These are phyloP conservation scores for Brachionus asplanchnoidis DNA, from an alignment of 1,140 invertebrate species.

Conservation along the genomic window DNA sequence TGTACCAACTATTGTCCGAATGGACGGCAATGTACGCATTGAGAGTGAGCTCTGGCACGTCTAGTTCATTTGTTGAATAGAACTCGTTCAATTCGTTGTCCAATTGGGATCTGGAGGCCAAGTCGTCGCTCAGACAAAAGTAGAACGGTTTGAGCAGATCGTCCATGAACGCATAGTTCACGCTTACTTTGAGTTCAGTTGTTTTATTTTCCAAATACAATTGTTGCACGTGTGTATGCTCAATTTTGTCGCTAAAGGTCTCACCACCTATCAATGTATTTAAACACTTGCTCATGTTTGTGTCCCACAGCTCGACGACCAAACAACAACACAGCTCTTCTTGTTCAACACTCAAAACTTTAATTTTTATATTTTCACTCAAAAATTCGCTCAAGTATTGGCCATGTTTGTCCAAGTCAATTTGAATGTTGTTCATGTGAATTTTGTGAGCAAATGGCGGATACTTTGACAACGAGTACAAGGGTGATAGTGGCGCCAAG, in stretches of 20 bases:
- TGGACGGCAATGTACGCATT: not conserved
- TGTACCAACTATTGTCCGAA: not conserved
- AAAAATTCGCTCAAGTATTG: not conserved
- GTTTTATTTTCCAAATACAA: not conserved
- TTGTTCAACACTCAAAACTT: not conserved
- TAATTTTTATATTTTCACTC: not conserved
- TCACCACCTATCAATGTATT: not conserved
- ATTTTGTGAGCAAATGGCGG: not conserved
- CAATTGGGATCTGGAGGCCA: not conserved
- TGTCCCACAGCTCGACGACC: constrained; percentile 9
- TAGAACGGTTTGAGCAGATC: constrained; percentile 8
- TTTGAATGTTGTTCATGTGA: not conserved
- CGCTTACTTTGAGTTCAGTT: constrained; percentile 8
- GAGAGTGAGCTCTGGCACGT: not conserved
- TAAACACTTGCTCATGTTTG: not conserved
- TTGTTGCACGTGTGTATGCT: not conserved
- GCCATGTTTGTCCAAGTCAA: not conserved
- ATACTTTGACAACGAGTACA: not conserved
- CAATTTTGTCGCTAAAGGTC: not conserved
- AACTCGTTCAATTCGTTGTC: not conserved
- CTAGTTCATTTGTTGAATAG: not conserved
- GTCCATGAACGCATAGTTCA: not conserved
- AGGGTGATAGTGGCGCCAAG: not conserved
- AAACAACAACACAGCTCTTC: not conserved
- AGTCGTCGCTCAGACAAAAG: not conserved